Base-by-base conservation (phyloP, 2,888 invertebrate genomes). In the Bibio marci region DNA sequence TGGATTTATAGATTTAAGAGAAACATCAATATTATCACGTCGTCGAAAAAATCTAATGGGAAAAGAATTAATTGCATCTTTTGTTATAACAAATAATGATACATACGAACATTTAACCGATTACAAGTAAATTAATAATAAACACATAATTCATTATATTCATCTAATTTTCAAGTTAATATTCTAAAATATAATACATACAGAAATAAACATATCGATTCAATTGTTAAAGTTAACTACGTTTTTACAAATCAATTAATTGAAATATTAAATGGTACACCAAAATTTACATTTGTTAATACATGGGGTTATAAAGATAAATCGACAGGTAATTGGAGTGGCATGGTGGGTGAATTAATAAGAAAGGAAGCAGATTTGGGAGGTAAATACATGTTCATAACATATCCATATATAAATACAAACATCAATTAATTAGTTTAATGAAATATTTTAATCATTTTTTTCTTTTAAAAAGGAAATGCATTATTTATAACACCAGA, bases 291-390 rank as follows among this genome's bases (percentile, higher is more conserved):
- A 3, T 64, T 68, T 44, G 64, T 65, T 27, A 56, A 64, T 31
- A 69, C 73, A 1, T 76, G 76, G 76, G 76, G 76, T 2, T 75
- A 76, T 48, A 55, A 51, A 38, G 54, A 58, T 45, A 55, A 64
- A 33, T 68, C 70, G 44, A 63, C 67, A 2, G 64, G 67, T 3
- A 42, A 53, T 40, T 76, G 75, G 74, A 75, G 63, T 48, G 76
- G 76, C 17, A 71, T 76, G 72, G 71, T 73, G 42, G 76, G 76
- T 1, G 66, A 69, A 49, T 55, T 76, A 44, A 62, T 65, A 1
- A 59, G 67, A 42, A 63, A 65, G 32, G 66, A 70, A 52, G 71
- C 70, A 5, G 75, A 75, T 46, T 66, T 76, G 44, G 75, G 74
- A 59, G 72, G 71, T 69, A 49, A 28, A n/a, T n/a, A n/a, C n/a